Evolutionary conservation across 2,113 vertebrate genomes (phyloP), one percentile per base, ranked within the genome.

Genomic region (Circaetus cinerascens): DNA sequence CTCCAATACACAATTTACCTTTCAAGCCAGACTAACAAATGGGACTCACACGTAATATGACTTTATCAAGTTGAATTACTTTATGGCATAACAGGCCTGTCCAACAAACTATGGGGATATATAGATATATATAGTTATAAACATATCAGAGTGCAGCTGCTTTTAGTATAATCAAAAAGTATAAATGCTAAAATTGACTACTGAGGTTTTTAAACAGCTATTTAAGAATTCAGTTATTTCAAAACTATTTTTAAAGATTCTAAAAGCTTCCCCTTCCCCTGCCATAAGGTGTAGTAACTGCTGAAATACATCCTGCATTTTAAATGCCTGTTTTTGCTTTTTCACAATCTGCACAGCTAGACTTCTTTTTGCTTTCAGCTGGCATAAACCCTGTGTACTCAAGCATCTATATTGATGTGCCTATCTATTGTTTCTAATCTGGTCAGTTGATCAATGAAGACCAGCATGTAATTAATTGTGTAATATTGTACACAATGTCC

Each of bases 391-490:
- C 86, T 4, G 4, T 20, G 51, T 73, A 9, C 83, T 91, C 23
- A 2, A 91, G 59, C 82, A 66, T 90, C 78, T 48, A 0, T 74
- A 88, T 96, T 40, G 86, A 95, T 62, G 88, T 51, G 34, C 25
- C 2, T 9, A 84, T 92, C 94, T 95, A 7, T 94, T 97, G 91
- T 96, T 95, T 90, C 94, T 95, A 96, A 97, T 96, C 89, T 95
- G 89, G 83, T 90, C 86, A 57, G 87, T 9, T 64, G 89, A 89
- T 97, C 97, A 32, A 92, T 96, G 85, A 71, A 55, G 71, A 73
- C 13, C 91, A 78, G 89, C 69, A 2, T 92, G 81, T 95, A 96
- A 91, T 97, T 97, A 97, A 95, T 94, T 94, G 93, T 55, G 14
- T 79, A 25, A 68, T 73, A 79, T 29, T 48, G 83, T 17, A 72